Percentiles rank a stretch among this genome's conserved stretches.
phyloP scores from a whole-genome alignment of 2,797 vertebrate genomes.

The Alcedo quadribrachys region DNA sequence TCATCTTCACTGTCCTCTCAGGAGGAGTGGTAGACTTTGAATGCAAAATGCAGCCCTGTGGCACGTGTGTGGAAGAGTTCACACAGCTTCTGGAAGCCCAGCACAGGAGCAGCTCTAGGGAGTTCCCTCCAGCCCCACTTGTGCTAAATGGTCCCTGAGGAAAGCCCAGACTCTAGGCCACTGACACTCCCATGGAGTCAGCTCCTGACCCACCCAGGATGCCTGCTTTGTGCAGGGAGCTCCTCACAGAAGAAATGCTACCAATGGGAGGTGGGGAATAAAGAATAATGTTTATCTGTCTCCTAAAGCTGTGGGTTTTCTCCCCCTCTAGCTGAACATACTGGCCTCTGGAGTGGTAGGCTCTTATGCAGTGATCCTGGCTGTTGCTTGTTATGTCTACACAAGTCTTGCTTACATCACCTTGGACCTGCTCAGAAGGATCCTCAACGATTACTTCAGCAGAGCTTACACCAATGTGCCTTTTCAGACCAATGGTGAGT shows the following conservation, averaged over 20 bases:
- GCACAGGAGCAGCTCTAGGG: background rate
- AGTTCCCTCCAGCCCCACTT: background rate
- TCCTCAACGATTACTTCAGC: constrained; percentile 85
- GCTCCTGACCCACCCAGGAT: background rate
- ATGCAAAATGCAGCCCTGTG: background rate
- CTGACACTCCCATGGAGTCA: background rate
- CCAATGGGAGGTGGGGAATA: background rate
- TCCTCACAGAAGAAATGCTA: background rate
- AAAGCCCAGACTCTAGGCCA: background rate
- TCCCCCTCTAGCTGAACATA: constrained; percentile 87
- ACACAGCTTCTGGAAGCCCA: background rate
- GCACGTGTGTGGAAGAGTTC: background rate
- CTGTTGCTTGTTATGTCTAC: constrained; percentile 85
- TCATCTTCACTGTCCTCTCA: background rate
- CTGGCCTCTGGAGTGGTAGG: constrained; percentile 85
- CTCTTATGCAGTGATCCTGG: constrained; percentile 85
- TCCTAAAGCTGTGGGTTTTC: background rate
- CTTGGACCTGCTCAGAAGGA: constrained; percentile 88
- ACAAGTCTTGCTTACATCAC: constrained; percentile 93
- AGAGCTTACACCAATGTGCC: constrained; percentile 84
- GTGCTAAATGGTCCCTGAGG: background rate
- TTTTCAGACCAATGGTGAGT: constrained; percentile 90
- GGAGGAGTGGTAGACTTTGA: background rate
- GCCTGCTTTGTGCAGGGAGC: background rate
- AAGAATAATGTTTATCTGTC: background rate